phyloP scores from a whole-genome alignment of 1,140 invertebrate species.

The Temnothorax nylanderi region DNA sequence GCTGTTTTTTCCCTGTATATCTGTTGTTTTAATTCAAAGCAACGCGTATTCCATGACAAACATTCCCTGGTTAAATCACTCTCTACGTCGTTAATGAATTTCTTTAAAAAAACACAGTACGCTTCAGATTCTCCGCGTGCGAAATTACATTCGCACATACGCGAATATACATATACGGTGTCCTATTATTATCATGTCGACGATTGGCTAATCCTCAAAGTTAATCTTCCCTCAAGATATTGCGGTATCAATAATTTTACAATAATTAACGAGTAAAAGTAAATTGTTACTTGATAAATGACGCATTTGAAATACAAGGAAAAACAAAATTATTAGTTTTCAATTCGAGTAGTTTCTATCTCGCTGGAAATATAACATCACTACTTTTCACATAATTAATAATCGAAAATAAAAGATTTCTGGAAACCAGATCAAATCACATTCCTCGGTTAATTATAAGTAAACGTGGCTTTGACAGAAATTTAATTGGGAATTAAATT shows the following conservation, averaged over 20 bases:
- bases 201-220: too few species aligned
- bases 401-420: not conserved
- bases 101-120: not conserved
- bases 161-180: not conserved
- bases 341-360: not conserved
- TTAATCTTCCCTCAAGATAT: not conserved
- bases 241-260: not conserved
- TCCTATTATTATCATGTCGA: not conserved
- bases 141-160: constrained; percentile 2
- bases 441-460: not conserved
- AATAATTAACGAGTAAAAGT: not conserved
- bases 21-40: constrained; percentile 6
- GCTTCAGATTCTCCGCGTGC: not conserved
- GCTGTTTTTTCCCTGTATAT: not conserved
- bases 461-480: not conserved
- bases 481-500: constrained; percentile 6
- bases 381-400: not conserved
- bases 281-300: too few species aligned
- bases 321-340: too few species aligned
- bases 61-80: not conserved
- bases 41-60: not conserved
- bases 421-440: not conserved
- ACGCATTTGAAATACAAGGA: too few species aligned
- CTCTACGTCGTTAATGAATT: constrained; percentile 15
- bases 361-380: not conserved